Conservation (phyloP, 2,113 vertebrate genomes). For the Tetrao urogallus region DNA sequence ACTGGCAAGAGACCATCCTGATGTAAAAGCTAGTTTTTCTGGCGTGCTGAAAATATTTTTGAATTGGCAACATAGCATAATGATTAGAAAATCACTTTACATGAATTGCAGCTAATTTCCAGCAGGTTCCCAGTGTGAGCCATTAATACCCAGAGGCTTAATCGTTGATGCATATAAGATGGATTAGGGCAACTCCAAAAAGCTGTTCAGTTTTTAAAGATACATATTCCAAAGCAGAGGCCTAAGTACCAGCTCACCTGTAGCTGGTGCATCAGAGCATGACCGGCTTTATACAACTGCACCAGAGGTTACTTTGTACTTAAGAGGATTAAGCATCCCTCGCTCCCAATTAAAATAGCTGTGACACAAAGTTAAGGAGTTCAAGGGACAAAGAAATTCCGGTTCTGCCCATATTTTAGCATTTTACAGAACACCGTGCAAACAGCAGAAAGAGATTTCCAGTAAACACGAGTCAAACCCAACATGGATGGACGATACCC, state of each 20-base stretch:
- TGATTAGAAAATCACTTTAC: constrained; percentile 53
- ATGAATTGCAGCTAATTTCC: constrained; percentile 56
- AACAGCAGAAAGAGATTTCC: not conserved
- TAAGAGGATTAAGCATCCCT: not conserved
- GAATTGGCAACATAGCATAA: constrained; percentile 24
- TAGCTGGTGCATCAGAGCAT: not conserved
- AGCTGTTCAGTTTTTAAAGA: constrained; percentile 29
- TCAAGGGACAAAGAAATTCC: constrained; percentile 28
- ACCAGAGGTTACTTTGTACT: not conserved
- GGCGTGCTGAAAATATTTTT: constrained; percentile 37
- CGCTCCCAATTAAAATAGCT: not conserved
- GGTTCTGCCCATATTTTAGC: not conserved
- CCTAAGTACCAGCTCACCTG: constrained; percentile 1
- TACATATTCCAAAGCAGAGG: constrained; percentile 12
- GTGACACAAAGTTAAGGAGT: not conserved
- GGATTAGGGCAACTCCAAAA: constrained; percentile 52
- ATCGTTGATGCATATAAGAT: constrained; percentile 14
- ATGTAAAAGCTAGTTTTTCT: constrained; percentile 34
- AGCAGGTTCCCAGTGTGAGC: constrained; percentile 43
- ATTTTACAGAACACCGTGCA: not conserved
- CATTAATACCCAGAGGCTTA: constrained; percentile 51
- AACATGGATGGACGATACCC: not conserved
- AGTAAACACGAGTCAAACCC: not conserved
- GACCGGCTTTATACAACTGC: not conserved
- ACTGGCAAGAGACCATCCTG: not conserved